phyloP scores from a whole-genome alignment of 1,140 invertebrate genomes.

The Brachionus asplanchnoidis region DNA sequence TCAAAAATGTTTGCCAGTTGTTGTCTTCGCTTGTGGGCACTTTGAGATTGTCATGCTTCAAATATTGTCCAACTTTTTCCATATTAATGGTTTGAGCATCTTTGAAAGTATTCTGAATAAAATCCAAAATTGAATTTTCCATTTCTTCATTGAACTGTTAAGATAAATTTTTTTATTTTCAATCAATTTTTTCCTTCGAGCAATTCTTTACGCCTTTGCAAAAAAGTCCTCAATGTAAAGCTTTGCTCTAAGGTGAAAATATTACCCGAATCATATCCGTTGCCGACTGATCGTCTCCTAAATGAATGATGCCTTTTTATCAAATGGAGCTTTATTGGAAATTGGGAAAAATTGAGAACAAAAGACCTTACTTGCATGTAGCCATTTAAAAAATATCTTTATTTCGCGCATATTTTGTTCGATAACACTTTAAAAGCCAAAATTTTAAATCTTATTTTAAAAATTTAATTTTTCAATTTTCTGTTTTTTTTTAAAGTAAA shows the following conservation, averaged over 20 bases:
- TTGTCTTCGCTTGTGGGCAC: neutral
- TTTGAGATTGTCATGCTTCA: slow-evolving; percentile 37
- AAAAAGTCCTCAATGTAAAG: neutral
- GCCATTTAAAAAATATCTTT: slow-evolving; percentile 79
- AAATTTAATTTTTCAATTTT: neutral
- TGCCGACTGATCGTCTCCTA: slow-evolving; percentile 35
- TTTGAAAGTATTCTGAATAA: slow-evolving; percentile 40
- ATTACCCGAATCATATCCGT: slow-evolving; percentile 40
- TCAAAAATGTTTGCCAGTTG: slow-evolving; percentile 33
- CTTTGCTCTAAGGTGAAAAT: neutral
- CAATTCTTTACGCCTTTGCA: neutral
- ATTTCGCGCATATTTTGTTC: slow-evolving; percentile 85
- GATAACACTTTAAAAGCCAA: slow-evolving; percentile 64
- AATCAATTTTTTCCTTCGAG: neutral
- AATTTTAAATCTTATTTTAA: slow-evolving; percentile 30
- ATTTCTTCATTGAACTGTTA: slow-evolving; percentile 40
- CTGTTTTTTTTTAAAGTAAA: neutral
- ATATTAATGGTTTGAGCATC: slow-evolving; percentile 37
- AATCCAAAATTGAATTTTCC: slow-evolving; percentile 40
- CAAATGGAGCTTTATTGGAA: neutral
- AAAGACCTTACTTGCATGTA: slow-evolving; percentile 64
- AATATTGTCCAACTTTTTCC: slow-evolving; percentile 41
- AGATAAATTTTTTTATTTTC: neutral
- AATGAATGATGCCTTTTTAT: slow-evolving; percentile 32
- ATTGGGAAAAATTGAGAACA: neutral